A percentile compares a stretch with the other conserved stretches of the same genome.
Evolutionary conservation across 2,888 invertebrate species (phyloP).

Genomic region (Linyphia triangularis): DNA sequence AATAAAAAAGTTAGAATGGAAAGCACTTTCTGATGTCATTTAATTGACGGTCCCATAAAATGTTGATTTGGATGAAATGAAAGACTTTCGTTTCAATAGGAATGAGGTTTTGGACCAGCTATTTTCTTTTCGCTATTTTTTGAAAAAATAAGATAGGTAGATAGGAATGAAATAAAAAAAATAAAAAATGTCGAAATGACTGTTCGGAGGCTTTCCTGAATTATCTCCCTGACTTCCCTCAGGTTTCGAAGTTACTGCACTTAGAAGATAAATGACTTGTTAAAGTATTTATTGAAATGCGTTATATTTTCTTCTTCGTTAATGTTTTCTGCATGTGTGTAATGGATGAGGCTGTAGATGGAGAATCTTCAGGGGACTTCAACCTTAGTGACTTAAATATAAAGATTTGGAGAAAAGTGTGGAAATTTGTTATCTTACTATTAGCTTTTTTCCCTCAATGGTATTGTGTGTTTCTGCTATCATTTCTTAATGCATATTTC

Average conservation of each 20-base stretch:
- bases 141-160: background rate
- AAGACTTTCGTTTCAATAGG: constrained; percentile 10
- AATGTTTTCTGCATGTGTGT: too few relatives aligned
- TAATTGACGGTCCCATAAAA: constrained; percentile 58
- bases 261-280: constrained; percentile 48
- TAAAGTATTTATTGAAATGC: constrained; percentile 42
- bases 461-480: too few relatives aligned
- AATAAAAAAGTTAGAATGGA: constrained; percentile 1
- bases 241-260: background rate
- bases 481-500: too few relatives aligned
- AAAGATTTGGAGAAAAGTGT: too few relatives aligned
- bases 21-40: constrained; percentile 41
- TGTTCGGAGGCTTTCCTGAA: background rate
- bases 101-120: background rate
- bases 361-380: too few relatives aligned
- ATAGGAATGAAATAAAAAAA: constrained; percentile 1
- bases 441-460: too few relatives aligned
- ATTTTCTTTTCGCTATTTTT: background rate
- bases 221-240: background rate
- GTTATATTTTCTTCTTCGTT: constrained; percentile 45
- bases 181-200: constrained; percentile 4
- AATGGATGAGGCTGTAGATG: too few relatives aligned
- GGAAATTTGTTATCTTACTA: too few relatives aligned
- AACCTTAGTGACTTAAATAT: too few relatives aligned
- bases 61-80: constrained; percentile 40